Evolutionary conservation across 2,888 invertebrate species (phyloP), one percentile per base, ranked within the genome.

Genomic region (Amaurobius ferox): DNA sequence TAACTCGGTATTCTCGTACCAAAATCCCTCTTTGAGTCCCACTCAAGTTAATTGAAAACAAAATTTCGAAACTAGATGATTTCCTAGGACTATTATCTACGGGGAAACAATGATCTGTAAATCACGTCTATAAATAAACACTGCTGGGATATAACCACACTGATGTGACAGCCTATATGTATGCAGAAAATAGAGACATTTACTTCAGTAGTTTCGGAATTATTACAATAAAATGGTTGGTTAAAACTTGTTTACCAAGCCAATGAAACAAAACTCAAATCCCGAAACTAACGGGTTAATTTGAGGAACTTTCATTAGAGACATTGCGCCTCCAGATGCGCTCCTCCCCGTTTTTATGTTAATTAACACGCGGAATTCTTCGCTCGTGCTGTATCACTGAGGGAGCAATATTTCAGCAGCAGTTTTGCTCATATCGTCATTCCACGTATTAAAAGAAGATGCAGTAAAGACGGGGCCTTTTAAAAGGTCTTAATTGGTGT

Each of bases 401-500:
- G 55, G 23, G 19, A 55, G 23, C 55, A 55, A 55, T 55, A 55
- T 23, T 55, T 55, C 23, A 55, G 23, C 55, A 3, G 23, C 55
- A 19, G 23, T 19, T 23, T 23, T 55, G 55, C 55, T 16, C 19
- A 16, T 6, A 23, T 19, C 55, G 55, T 55, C 55, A 55, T 55
- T 55, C 16, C 23, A 16, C 11, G 23, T 55, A 23, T n/a, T 16
- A 23, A 5, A 55, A 3, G 5, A 19, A 55, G n/a, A n/a, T n/a
- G n/a, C n/a, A n/a, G n/a, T n/a, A n/a, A n/a, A n/a, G 55, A 55
- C 55, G 55, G 2, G 7, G 16, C 1, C 11, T 55, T 55, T 55
- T 23, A 55, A 55, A 23, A 55, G 55, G 23, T 55, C 55, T 55
- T 55, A 55, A 55, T 55, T 55, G 55, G 55, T 55, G 55, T 55